Base-by-base conservation (phyloP, 2,888 invertebrate genomes). In the Tortrix viridana region DNA sequence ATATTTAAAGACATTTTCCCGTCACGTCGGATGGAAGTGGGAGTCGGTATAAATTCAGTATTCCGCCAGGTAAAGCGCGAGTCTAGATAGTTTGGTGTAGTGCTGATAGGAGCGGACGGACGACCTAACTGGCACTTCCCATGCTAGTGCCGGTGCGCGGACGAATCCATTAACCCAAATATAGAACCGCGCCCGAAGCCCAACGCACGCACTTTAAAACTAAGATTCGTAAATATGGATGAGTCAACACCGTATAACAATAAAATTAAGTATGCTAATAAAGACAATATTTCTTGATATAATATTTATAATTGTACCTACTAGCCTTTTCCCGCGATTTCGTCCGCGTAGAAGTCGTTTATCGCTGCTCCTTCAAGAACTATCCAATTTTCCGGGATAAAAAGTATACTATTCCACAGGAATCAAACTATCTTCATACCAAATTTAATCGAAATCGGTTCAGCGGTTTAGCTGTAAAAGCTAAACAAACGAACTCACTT, bases 131-230 rank as follows among this genome's bases (percentile, higher is more conserved):
- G 88, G 86, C 88, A 91, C 91, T 89, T 91, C 91, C 91, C 82
- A 88, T 88, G 80, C 74, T 81, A 80, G 79, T 79, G 75, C 76
- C 85, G 76, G 79, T 75, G 82, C 79, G 84, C 89, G 92, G 92
- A 91, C 89, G 90, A 88, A 89, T 88, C 91, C 85, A 92, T 91
- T 92, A 90, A 91, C 92, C 92, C 89, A 91, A 89, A 92, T 91
- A 89, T 88, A 91, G 86, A 83, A 86, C 89, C 90, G 79, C 89
- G 83, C 89, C 89, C 86, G 85, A 80, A 77, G 76, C 75, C 69
- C 69, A 67, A 74, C 80, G 83, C 78, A 81, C 86, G 80, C 76
- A 77, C 74, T 74, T 71, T 70, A 72, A 74, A 74, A 73, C 63
- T 66, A 69, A 67, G 64, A 65, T 65, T 67, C 55, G 62, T 71